phyloP scores from a whole-genome alignment of 2,888 invertebrate species.

The Chymomyza procnemis region DNA sequence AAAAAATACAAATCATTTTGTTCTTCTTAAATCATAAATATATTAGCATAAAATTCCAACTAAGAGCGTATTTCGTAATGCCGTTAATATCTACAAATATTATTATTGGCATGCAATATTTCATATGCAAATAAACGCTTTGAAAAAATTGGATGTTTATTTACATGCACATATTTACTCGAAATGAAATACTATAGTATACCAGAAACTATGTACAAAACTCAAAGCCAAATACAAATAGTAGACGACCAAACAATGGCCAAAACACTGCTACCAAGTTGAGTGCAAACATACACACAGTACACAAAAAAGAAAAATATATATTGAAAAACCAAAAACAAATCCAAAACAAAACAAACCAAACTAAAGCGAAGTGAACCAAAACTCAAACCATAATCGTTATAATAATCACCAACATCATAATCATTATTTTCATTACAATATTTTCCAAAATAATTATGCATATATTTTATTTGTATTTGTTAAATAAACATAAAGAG shows the following conservation, averaged over 20 bases:
- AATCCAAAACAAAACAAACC: conserved; percentile 36
- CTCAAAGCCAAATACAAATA: conserved; percentile 21
- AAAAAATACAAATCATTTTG: too few species aligned
- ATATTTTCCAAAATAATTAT: conserved; percentile 74
- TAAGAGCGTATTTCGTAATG: background rate
- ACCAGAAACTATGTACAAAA: background rate
- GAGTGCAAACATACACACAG: background rate
- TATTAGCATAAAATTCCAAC: background rate
- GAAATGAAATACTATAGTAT: background rate
- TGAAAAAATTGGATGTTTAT: background rate
- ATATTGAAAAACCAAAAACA: conserved; percentile 13
- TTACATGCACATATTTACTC: background rate
- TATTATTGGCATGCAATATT: background rate
- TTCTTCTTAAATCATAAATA: background rate
- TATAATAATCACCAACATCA: conserved; percentile 37
- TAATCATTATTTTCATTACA: conserved; percentile 48
- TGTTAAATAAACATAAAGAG: conserved; percentile 68
- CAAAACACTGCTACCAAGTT: too few species aligned
- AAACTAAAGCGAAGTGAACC: conserved; percentile 32
- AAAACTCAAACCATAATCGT: conserved; percentile 33
- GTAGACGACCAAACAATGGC: background rate
- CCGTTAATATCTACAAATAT: conserved; percentile 3
- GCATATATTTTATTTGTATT: conserved; percentile 72
- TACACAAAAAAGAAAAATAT: background rate
- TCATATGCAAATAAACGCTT: background rate